Percentiles rank a stretch among this genome's conserved stretches.
Evolutionary conservation across 2,888 invertebrate genomes (phyloP).

Genomic region (Ischnura elegans): DNA sequence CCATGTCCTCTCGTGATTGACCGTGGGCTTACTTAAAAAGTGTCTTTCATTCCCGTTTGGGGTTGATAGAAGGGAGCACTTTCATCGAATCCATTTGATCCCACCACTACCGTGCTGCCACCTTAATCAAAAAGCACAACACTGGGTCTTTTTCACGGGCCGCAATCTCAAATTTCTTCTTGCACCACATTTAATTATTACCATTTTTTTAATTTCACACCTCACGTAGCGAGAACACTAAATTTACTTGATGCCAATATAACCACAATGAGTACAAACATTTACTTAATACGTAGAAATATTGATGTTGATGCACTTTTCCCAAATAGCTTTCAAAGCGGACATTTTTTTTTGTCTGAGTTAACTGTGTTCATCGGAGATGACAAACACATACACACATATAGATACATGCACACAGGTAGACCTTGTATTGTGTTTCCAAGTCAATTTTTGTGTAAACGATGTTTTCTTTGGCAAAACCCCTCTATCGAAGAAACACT

Average conservation of each 20-base stretch:
- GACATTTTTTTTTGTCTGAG: conserved; percentile 49
- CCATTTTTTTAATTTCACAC: conserved; percentile 47
- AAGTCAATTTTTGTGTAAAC: conserved; percentile 32
- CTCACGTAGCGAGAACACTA: conserved; percentile 57
- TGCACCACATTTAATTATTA: background rate
- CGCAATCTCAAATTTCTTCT: background rate
- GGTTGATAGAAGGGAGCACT: conserved; percentile 42
- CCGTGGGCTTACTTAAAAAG: background rate
- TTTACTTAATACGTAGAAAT: conserved; percentile 62
- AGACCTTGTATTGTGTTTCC: conserved; percentile 28
- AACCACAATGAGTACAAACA: conserved; percentile 67
- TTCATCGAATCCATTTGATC: background rate
- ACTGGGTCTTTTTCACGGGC: conserved; percentile 34
- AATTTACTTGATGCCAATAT: conserved; percentile 63
- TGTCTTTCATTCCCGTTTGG: background rate
- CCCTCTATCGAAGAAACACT: conserved; percentile 42
- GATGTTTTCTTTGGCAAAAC: conserved; percentile 57
- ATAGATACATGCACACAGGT: conserved; percentile 56
- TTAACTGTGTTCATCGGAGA: conserved; percentile 46
- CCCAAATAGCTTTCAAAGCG: conserved; percentile 60
- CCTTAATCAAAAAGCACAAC: conserved; percentile 23
- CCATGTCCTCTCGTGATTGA: background rate
- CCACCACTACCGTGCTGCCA: background rate
- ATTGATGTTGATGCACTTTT: conserved; percentile 62
- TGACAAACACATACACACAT: conserved; percentile 62